phyloP scores from a whole-genome alignment of 2,888 invertebrate species.

The Alviniconcha strummeri region DNA sequence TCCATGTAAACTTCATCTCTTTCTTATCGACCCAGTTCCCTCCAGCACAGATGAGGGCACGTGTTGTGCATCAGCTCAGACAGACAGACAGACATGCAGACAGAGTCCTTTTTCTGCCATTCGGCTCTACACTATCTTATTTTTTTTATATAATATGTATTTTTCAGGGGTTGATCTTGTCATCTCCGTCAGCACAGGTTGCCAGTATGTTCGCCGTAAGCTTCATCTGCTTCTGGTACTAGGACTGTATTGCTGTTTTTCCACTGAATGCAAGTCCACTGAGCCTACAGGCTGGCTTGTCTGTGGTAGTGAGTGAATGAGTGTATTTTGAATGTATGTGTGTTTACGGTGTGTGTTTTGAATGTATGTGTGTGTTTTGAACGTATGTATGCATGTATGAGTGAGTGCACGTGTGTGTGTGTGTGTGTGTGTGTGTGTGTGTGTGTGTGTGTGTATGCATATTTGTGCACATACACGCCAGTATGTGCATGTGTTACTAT shows the following conservation, averaged over 20 bases:
- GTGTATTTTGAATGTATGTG: neutral
- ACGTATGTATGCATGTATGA: neutral
- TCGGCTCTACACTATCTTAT: too few species aligned
- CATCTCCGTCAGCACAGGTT: too few species aligned
- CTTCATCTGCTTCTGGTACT: neutral
- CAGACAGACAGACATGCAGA: too few species aligned
- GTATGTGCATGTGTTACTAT: neutral
- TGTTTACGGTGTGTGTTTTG: too few species aligned
- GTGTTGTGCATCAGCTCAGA: too few species aligned
- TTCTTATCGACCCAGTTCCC: too few species aligned
- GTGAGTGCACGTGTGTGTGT: neutral
- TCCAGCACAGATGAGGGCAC: too few species aligned
- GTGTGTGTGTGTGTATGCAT: neutral
- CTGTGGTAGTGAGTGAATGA: neutral
- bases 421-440: neutral
- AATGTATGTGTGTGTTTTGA: neutral
- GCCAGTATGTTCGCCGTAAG: neutral
- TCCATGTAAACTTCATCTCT: too few species aligned
- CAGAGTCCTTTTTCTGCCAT: too few species aligned
- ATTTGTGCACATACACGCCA: too few species aligned
- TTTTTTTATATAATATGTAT: neutral
- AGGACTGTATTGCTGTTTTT: neutral
- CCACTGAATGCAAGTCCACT: neutral
- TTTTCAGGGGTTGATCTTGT: neutral
- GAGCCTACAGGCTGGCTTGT: neutral